These are phyloP conservation scores for Brevipalpus yothersi DNA, from an alignment of 1,140 invertebrate genomes.

Conservation along the genomic window DNA sequence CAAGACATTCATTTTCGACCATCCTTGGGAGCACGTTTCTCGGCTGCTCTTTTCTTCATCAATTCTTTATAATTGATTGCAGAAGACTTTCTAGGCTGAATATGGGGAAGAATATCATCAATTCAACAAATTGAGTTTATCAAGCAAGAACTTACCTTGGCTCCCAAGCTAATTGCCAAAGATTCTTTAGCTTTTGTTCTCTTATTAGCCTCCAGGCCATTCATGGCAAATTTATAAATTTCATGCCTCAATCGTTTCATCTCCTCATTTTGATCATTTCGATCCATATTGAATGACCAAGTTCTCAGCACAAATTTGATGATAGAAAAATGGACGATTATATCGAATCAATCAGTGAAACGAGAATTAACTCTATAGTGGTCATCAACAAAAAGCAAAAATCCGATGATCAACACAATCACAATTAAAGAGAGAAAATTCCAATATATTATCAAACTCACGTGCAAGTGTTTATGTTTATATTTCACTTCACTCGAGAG, in stretches of 20 bases:
- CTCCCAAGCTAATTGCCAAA: constrained; percentile 33
- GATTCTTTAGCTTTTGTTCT: constrained; percentile 30
- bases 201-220: constrained; percentile 28
- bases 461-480: no score
- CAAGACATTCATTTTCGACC: no score
- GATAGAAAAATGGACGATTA: no score
- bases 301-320: no score
- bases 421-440: no score
- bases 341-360: no score
- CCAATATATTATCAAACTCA: no score
- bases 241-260: constrained; percentile 19
- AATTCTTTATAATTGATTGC: background rate
- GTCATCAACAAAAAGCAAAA: no score
- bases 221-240: constrained; percentile 35
- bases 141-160: constrained; percentile 16
- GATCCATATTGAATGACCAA: no score
- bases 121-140: background rate
- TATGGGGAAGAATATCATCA: background rate
- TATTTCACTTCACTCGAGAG: no score
- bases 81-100: background rate
- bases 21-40: background rate
- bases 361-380: no score
- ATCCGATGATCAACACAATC: no score
- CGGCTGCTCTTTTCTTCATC: background rate
- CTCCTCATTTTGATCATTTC: background rate